Evolutionary conservation across 1,140 invertebrate genomes (phyloP), one percentile per base, ranked within the genome.

Genomic region (Drosophila lowei): DNA sequence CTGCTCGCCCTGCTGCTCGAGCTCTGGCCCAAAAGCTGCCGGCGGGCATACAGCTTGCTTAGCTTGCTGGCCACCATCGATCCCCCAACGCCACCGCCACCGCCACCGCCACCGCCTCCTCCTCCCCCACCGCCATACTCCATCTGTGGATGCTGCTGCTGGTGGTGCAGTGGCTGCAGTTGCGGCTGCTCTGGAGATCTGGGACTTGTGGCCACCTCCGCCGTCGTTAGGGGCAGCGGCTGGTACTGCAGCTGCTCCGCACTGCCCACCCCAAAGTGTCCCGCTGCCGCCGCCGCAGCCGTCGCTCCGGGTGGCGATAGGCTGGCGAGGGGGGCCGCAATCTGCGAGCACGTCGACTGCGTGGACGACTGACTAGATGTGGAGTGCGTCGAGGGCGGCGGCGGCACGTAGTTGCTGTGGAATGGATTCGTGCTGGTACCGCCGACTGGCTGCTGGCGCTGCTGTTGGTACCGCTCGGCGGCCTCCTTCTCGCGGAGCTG

Each of bases 331-430:
- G 46, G n/a, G 41, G 48, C 2, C 67, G 68, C 89, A 48, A 90
- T 86, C 66, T 91, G 90, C 13, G 89, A 90, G 65, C 83, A 90
- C 8, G 76, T 84, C 34, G 89, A 90, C 57, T 90, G 89, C 52
- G 89, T 91, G 23, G 90, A 91, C 23, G 90, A 91, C 60, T 91
- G 90, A 90, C 89, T 90, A 80, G 90, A 91, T 30, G 83, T 90
- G 68, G 90, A 91, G 72, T 90, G 85, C 53, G 84, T 79, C n/a
- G 83, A 80, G 15, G 75, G 70, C 43, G 83, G 68, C 15, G 83
- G 79, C 44, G 89, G 77, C 61, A 84, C 83, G 67, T 88, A 83
- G 38, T 89, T 90, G 74, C 76, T 90, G 54, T 86, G 72, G 77
- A 90, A 90, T 6, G 90, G 79, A 75, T 91, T 90, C 44, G 86